phyloP scores from a whole-genome alignment of 2,888 invertebrate species.

The Ethmia dodecea region DNA sequence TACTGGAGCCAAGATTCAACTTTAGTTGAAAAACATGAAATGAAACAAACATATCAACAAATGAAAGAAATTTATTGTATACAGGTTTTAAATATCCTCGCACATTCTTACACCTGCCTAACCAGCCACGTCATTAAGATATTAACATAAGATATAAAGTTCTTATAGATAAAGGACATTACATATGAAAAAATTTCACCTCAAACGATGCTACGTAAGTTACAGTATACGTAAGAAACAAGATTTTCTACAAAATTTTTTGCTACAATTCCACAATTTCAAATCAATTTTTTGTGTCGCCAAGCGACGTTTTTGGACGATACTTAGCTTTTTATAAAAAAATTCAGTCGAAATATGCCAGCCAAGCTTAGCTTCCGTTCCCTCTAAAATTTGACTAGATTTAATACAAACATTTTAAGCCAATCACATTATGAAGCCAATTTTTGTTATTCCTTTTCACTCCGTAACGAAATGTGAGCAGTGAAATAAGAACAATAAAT shows the following conservation, averaged over 20 bases:
- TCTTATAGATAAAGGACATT: conserved; percentile 69
- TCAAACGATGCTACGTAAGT: conserved; percentile 53
- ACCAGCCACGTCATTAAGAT: conserved; percentile 67
- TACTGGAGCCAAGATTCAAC: too few relatives aligned
- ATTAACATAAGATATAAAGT: conserved; percentile 72
- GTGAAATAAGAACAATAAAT: conserved; percentile 27
- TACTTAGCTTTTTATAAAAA: conserved; percentile 48
- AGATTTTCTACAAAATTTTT: conserved; percentile 35
- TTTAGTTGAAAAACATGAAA: conserved; percentile 24
- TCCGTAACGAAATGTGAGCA: conserved; percentile 24
- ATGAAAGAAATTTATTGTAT: conserved; percentile 79
- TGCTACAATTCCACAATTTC: conserved; percentile 70
- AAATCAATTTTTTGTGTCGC: conserved; percentile 65
- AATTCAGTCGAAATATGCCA: conserved; percentile 59
- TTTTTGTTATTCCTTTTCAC: conserved; percentile 23
- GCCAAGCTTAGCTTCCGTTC: conserved; percentile 53
- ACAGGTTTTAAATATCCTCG: conserved; percentile 76
- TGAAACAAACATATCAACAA: conserved; percentile 71
- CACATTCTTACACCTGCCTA: conserved; percentile 69
- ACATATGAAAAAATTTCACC: conserved; percentile 59
- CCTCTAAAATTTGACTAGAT: conserved; percentile 74
- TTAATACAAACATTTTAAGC: conserved; percentile 59
- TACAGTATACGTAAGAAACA: conserved; percentile 56
- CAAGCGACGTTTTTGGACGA: conserved; percentile 67
- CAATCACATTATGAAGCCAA: conserved; percentile 59